phyloP scores from a whole-genome alignment of 2,113 vertebrate genomes.

The Gymnarchus niloticus region DNA sequence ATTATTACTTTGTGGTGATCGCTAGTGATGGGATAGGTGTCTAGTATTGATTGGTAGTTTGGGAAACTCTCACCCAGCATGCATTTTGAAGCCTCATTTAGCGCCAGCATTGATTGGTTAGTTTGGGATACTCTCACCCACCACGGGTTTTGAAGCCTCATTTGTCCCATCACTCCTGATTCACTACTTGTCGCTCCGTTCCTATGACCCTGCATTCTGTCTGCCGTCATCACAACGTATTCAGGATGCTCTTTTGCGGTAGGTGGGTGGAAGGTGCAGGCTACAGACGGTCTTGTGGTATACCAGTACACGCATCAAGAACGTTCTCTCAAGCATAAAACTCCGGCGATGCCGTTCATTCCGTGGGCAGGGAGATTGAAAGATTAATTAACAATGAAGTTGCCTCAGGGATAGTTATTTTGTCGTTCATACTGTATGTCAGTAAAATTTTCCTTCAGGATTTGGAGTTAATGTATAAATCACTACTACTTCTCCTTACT shows the following conservation, averaged over 20 bases:
- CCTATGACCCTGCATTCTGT: neutral
- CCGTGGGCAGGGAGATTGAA: neutral
- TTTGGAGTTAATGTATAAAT: neutral
- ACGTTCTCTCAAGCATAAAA: neutral
- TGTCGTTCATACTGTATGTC: neutral
- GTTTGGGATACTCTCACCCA: too few relatives aligned
- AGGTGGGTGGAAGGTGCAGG: neutral
- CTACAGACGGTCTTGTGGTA: neutral
- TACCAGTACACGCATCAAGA: neutral
- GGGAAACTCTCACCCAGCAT: too few relatives aligned
- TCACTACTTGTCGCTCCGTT: too few relatives aligned
- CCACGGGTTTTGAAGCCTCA: too few relatives aligned
- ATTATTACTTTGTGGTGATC: too few relatives aligned
- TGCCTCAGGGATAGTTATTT: conserved; percentile 19
- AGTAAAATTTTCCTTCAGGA: neutral
- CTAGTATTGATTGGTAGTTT: too few relatives aligned
- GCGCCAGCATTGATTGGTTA: too few relatives aligned
- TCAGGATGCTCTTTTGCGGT: neutral
- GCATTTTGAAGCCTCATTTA: too few relatives aligned
- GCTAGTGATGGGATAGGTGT: too few relatives aligned
- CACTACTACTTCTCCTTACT: neutral
- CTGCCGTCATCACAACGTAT: neutral
- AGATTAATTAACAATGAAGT: neutral
- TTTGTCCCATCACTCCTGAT: too few relatives aligned
- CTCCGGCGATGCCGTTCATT: neutral